Percentiles rank a stretch among this genome's conserved stretches.
phyloP scores from a whole-genome alignment of 2,888 invertebrate genomes.

The Bimastos eiseni region DNA sequence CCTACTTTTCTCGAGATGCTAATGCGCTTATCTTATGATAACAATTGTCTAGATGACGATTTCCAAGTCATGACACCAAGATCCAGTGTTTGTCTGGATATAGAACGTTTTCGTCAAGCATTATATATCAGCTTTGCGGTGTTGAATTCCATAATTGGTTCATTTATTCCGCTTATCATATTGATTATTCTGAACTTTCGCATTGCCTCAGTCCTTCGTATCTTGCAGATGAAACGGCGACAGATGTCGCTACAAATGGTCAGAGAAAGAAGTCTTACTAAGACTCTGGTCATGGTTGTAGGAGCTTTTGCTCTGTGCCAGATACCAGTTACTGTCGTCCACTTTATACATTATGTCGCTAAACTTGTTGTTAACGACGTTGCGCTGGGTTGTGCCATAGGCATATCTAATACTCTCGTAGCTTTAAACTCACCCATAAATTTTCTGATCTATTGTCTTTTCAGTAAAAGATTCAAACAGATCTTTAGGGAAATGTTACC shows the following conservation, averaged over 20 bases:
- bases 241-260: background rate
- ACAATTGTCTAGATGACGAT: background rate
- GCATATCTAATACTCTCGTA: background rate
- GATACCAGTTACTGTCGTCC: background rate
- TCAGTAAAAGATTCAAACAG: background rate
- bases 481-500: background rate
- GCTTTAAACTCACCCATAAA: background rate
- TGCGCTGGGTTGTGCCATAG: background rate
- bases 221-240: background rate
- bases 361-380: background rate
- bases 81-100: background rate
- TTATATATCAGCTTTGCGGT: background rate
- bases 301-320: background rate
- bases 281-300: background rate
- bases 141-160: background rate
- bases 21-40: background rate
- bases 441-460: background rate
- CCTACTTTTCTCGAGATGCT: background rate
- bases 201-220: background rate
- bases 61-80: background rate
- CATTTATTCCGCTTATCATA: background rate
- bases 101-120: fast-evolving
- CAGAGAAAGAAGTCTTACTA: background rate
- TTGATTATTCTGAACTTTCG: background rate
- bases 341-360: background rate